A percentile compares a stretch with the other conserved stretches of the same genome.
Evolutionary conservation across 2,113 vertebrate species (phyloP).

Genomic region (Calonectris borealis): DNA sequence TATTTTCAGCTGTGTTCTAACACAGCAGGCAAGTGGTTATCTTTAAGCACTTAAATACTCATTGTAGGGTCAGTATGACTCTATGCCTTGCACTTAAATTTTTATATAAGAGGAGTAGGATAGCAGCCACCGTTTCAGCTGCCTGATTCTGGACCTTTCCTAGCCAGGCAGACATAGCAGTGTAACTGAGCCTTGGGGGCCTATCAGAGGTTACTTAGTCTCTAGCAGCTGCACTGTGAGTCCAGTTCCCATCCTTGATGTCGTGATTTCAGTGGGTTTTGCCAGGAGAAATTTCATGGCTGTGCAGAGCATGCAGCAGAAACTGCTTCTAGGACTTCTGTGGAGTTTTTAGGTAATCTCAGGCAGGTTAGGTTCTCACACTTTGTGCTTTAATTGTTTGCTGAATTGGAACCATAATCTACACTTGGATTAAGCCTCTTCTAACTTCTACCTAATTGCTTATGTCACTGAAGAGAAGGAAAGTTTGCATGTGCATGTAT

Average conservation of each 20-base stretch:
- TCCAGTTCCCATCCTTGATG: not conserved
- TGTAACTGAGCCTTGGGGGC: not conserved
- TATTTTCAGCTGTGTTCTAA: slow-evolving; percentile 4
- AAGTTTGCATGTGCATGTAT: not conserved
- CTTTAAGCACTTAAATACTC: not conserved
- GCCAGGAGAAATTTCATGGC: not conserved
- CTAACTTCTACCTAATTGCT: not conserved
- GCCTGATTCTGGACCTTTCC: not conserved
- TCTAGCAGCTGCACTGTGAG: not conserved
- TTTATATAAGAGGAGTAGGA: not conserved
- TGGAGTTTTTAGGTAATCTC: not conserved
- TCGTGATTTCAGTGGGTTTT: not conserved
- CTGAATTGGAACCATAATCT: not conserved
- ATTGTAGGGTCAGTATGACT: not conserved
- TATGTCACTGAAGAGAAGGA: not conserved
- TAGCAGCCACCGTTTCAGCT: not conserved
- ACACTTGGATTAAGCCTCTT: not conserved
- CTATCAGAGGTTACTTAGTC: not conserved
- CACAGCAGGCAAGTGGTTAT: not conserved
- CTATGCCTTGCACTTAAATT: not conserved
- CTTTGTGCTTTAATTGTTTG: not conserved
- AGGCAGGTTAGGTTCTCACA: not conserved
- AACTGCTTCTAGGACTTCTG: not conserved
- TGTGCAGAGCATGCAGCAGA: not conserved
- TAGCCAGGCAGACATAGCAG: rapidly evolving